phyloP scores from a whole-genome alignment of 2,113 vertebrate species.

The Nannobrachium achirus region DNA sequence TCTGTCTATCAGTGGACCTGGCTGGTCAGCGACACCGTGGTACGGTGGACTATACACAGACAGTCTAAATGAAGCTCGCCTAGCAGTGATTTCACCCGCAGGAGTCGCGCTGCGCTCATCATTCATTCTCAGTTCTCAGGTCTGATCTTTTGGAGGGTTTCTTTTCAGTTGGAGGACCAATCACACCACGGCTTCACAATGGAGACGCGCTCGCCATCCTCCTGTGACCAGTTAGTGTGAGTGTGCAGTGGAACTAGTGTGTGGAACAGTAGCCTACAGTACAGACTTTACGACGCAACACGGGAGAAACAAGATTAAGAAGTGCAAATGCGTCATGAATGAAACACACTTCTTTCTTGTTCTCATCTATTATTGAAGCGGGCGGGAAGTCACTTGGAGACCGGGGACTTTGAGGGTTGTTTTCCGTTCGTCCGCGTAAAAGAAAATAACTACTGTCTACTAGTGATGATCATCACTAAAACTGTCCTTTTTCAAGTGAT shows the following conservation, averaged over 20 bases:
- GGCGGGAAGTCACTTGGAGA: background rate
- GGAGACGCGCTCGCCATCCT: conserved; percentile 42
- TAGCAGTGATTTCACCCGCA: too few relatives aligned
- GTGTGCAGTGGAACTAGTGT: conserved; percentile 7
- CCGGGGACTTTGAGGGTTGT: conserved; percentile 1
- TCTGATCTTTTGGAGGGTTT: conserved; percentile 11
- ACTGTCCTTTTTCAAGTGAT: too few relatives aligned
- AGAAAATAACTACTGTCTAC: too few relatives aligned
- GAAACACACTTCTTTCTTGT: too few relatives aligned
- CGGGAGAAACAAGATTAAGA: background rate
- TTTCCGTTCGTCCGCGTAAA: too few relatives aligned
- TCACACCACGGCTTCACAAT: conserved; percentile 48
- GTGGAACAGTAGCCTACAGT: background rate
- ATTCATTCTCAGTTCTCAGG: background rate
- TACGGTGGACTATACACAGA: too few relatives aligned
- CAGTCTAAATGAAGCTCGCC: too few relatives aligned
- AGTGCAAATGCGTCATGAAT: conserved; percentile 35
- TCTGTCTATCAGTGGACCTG: too few relatives aligned
- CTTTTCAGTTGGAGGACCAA: conserved; percentile 41
- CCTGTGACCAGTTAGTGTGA: conserved; percentile 55
- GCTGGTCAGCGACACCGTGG: too few relatives aligned
- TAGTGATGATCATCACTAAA: too few relatives aligned
- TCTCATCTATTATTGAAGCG: background rate
- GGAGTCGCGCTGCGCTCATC: too few relatives aligned
- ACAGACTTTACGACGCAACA: background rate